These are phyloP conservation scores for Epizoanthus ramosus DNA, from an alignment of 92 coral and sea anemone genomes.

Conservation along the genomic window DNA sequence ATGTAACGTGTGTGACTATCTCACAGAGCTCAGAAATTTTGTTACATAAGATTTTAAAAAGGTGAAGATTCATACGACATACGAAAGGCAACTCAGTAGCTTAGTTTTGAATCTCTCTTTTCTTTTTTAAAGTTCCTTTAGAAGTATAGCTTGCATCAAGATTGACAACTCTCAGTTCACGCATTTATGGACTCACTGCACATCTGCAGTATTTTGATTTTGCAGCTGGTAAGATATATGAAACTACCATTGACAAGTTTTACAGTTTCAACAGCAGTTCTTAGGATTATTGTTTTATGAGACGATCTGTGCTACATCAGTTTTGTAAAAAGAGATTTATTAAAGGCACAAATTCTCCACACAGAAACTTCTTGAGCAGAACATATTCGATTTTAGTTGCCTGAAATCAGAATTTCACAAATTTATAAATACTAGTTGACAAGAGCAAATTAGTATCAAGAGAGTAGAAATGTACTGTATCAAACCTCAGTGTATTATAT, in stretches of 20 bases:
- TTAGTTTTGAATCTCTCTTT: neutral
- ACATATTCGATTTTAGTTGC: neutral
- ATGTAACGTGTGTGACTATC: neutral
- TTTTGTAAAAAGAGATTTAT: neutral
- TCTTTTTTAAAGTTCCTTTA: neutral
- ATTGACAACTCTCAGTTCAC: neutral
- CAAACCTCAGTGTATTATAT: neutral
- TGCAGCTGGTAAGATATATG: no score
- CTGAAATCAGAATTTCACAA: constrained; percentile 15
- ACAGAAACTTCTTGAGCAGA: neutral
- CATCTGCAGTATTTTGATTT: neutral
- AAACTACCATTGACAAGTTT: no score
- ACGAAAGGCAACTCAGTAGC: neutral
- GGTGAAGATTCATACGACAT: neutral
- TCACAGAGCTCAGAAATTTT: neutral
- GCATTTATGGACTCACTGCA: neutral
- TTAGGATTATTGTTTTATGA: no score
- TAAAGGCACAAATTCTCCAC: no score
- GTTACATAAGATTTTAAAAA: neutral
- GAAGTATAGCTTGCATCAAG: neutral
- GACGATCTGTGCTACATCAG: neutral
- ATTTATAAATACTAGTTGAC: constrained; percentile 27
- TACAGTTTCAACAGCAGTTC: no score
- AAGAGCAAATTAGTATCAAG: neutral
- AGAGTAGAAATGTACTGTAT: constrained; percentile 3